Evolutionary conservation across 2,797 vertebrate species (phyloP).

Genomic region (Eutrigla gurnardus): DNA sequence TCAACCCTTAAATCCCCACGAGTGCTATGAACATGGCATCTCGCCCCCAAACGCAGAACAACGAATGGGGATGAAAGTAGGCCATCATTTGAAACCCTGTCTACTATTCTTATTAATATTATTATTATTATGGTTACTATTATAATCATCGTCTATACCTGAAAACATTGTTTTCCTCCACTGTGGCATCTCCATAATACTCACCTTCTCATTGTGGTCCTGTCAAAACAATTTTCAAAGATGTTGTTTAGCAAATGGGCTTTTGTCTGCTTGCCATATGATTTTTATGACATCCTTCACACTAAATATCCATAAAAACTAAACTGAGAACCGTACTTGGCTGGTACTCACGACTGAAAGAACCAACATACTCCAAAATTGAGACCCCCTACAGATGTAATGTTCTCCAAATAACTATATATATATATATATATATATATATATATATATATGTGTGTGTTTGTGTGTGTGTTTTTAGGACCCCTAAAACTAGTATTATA

Average conservation of each 20-base stretch:
- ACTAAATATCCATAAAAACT: conserved; percentile 6
- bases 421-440: too few relatives aligned
- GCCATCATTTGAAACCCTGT: conserved; percentile 16
- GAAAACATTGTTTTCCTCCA: conserved; percentile 15
- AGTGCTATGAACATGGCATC: conserved; percentile 2
- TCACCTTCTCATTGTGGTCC: neutral
- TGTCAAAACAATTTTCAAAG: conserved; percentile 2
- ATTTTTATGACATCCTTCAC: conserved; percentile 13
- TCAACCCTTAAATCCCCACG: conserved; percentile 10
- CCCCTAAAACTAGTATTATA: too few relatives aligned
- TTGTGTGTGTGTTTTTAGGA: too few relatives aligned
- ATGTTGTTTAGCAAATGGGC: neutral
- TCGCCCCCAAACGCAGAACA: neutral
- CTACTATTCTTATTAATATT: neutral
- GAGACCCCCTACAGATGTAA: neutral
- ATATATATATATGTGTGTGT: too few relatives aligned
- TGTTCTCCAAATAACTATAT: too few relatives aligned
- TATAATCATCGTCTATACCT: neutral
- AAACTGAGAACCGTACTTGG: conserved; percentile 1
- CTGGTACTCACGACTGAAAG: neutral
- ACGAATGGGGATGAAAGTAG: conserved; percentile 1
- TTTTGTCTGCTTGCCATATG: neutral
- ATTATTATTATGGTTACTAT: conserved; percentile 9
- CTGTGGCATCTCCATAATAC: neutral
- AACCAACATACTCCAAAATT: neutral